These are phyloP conservation scores for Drosophila limbata DNA, from an alignment of 2,888 invertebrate genomes.

Conservation along the genomic window DNA sequence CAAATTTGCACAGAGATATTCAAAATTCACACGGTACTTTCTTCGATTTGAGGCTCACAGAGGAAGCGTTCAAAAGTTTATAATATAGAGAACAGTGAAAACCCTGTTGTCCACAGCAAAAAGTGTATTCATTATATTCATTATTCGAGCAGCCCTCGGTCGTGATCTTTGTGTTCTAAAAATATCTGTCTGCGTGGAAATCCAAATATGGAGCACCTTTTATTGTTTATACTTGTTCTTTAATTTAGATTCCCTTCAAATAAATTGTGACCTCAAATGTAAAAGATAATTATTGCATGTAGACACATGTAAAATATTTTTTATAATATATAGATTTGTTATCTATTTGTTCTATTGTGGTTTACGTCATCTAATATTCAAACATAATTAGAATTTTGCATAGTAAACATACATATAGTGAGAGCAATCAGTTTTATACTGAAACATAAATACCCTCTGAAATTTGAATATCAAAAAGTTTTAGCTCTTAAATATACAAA, in stretches of 20 bases:
- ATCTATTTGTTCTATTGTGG: conserved; percentile 13
- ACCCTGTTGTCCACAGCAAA: not conserved
- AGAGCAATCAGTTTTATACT: not conserved
- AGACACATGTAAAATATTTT: not conserved
- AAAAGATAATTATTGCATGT: conserved; percentile 9
- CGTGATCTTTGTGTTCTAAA: conserved; percentile 26
- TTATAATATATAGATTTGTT: conserved; percentile 1
- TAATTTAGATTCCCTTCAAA: conserved; percentile 8
- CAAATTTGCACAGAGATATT: not conserved
- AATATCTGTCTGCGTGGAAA: conserved; percentile 35
- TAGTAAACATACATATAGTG: conserved; percentile 20
- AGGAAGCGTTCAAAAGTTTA: not conserved
- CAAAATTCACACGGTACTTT: not conserved
- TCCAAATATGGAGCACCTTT: conserved; percentile 20
- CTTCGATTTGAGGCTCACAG: not conserved
- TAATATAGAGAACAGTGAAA: not conserved
- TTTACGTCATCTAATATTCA: conserved; percentile 25
- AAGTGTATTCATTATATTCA: not conserved
- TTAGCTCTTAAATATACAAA: not conserved
- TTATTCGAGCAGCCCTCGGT: conserved; percentile 25
- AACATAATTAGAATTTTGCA: conserved; percentile 27
- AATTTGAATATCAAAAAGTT: not conserved
- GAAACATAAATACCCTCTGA: conserved; percentile 13
- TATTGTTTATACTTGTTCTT: conserved; percentile 6
- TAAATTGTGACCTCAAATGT: conserved; percentile 8